Evolutionary conservation across 2,113 vertebrate species (phyloP), one percentile per base, ranked within the genome.

Genomic region (Psettodes erumei): DNA sequence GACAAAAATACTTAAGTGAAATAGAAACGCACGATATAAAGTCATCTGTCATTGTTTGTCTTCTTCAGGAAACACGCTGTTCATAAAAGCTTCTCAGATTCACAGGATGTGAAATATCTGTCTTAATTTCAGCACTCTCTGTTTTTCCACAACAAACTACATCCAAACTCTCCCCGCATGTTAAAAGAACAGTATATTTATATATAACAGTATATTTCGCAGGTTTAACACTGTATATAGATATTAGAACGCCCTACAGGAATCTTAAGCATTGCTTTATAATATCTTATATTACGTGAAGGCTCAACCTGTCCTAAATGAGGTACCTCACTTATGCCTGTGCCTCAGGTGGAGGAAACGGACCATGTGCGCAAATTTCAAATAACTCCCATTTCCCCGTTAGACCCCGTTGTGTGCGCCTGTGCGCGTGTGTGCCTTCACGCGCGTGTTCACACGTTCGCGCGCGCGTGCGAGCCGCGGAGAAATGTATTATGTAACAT

Each of bases 401-500:
- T 19, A 33, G 33, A 55, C 45, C 30, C 23, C 45, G 7, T 12
- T 23, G 1, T n/a, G 42, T 42, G 42, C 37, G 8, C 27, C 51
- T 23, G 53, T 18, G 62, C 21, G 73, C 72, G 84, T 67, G 77
- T n/a, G n/a, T n/a, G n/a, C n/a, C n/a, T n/a, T n/a, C 42, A 23
- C 37, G 76, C 47, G 54, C 33, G 54, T 40, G n/a, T 8, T 2
- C 19, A 19, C 19, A 2, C 19, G 42, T 19, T 2, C 8, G n/a
- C 6, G 27, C 30, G 81, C 56, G 67, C 70, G 63, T 19, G 65
- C 42, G 42, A 27, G 71, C 66, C 63, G 18, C 38, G 35, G 55
- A 83, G 74, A 86, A n/a, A 67, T 73, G 73, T 77, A 75, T 90
- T 88, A 90, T 84, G 90, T 91, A 92, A 92, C 80, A 72, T 73